phyloP scores from a whole-genome alignment of 2,113 vertebrate species.

The Felis catus region DNA sequence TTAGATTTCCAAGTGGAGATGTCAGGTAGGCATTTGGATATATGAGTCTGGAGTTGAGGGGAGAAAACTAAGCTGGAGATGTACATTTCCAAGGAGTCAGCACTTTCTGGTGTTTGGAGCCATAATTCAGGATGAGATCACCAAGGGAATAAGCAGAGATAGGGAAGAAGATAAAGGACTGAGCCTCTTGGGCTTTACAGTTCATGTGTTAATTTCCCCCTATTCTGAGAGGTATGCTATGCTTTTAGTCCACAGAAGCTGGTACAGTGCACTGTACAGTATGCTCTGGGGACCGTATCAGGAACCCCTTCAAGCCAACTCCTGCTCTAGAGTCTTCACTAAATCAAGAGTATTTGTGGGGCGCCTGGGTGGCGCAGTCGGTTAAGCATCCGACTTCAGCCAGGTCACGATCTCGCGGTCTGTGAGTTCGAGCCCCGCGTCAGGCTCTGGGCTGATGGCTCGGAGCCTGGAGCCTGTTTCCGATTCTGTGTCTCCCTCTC shows the following conservation, averaged over 20 bases:
- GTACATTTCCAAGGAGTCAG: conserved; percentile 51
- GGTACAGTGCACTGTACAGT: neutral
- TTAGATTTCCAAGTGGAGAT: conserved; percentile 26
- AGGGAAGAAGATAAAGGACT: conserved; percentile 6
- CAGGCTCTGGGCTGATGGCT: no score
- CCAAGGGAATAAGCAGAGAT: neutral
- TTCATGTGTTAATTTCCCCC: neutral
- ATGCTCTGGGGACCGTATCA: neutral
- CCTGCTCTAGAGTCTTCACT: neutral
- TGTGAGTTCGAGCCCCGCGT: no score
- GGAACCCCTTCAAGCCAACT: neutral
- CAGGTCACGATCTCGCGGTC: no score
- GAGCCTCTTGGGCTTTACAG: neutral
- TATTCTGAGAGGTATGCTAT: neutral
- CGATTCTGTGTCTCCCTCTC: no score
- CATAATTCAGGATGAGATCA: conserved; percentile 65
- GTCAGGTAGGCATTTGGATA: conserved; percentile 46
- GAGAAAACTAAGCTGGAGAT: conserved; percentile 46
- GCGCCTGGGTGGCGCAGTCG: no score
- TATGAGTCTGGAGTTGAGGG: conserved; percentile 62
- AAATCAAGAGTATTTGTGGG: neutral
- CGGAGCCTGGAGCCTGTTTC: no score
- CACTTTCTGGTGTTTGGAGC: conserved; percentile 32
- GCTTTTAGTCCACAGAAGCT: neutral
- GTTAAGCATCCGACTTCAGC: no score